phyloP scores from a whole-genome alignment of 2,797 vertebrate genomes.

The Balearica regulorum region DNA sequence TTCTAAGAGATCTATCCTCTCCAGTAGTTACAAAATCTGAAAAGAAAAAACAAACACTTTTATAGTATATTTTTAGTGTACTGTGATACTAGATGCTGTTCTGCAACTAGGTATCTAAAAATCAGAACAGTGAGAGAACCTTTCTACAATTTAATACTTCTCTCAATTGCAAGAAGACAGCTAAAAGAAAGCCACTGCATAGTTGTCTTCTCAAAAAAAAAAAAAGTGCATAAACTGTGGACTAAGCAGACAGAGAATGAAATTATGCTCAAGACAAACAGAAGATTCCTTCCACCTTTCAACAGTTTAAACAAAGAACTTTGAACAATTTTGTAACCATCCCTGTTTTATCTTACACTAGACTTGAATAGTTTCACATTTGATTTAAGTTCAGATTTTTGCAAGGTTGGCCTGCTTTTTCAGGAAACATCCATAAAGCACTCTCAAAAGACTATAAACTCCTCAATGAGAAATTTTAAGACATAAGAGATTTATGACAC shows the following conservation, averaged over 20 bases:
- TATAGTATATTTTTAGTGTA: not conserved
- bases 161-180: not conserved
- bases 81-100: not conserved
- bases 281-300: not conserved
- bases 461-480: not conserved
- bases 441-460: not conserved
- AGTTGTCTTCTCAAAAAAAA: not conserved
- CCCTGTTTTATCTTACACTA: not conserved
- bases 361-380: not conserved
- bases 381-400: not conserved
- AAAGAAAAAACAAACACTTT: not conserved
- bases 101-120: not conserved
- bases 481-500: not conserved
- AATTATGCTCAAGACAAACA: not conserved
- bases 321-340: not conserved
- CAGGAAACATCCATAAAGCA: not conserved
- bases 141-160: not conserved
- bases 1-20: slow-evolving; percentile 91
- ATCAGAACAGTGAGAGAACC: not conserved
- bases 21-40: slow-evolving; percentile 94
- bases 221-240: not conserved
- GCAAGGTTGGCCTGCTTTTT: not conserved
- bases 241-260: not conserved
- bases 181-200: not conserved
- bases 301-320: not conserved